phyloP scores from a whole-genome alignment of 2,797 vertebrate genomes.

The Aselliscus stoliczkanus region DNA sequence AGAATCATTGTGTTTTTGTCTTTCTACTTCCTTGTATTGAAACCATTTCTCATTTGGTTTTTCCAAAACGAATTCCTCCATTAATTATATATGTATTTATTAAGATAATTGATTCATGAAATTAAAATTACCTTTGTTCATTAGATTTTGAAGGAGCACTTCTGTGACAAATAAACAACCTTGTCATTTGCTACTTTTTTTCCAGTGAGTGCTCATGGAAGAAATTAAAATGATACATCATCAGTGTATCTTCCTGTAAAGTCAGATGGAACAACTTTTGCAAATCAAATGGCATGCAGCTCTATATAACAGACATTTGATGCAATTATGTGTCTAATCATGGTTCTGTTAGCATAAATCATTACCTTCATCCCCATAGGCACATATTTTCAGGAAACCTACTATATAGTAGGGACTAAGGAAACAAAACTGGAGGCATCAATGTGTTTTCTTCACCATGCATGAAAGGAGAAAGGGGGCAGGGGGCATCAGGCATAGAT shows the following conservation, averaged over 20 bases:
- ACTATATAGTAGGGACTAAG: neutral
- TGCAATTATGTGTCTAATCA: slow-evolving; percentile 1
- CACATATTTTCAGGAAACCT: neutral
- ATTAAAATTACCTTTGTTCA: slow-evolving; percentile 62
- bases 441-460: neutral
- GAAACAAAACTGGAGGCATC: neutral
- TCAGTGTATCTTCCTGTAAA: slow-evolving; percentile 29
- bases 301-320: neutral
- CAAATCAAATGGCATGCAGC: slow-evolving; percentile 30
- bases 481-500: neutral
- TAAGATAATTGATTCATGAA: slow-evolving; percentile 63
- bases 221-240: slow-evolving; percentile 62
- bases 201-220: slow-evolving; percentile 57
- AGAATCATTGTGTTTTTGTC: neutral
- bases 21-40: neutral
- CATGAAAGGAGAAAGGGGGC: neutral
- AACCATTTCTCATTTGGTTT: slow-evolving; percentile 27
- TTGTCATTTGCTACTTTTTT: slow-evolving; percentile 33
- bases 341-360: neutral
- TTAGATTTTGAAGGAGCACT: slow-evolving; percentile 39
- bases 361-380: neutral
- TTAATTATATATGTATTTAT: slow-evolving; percentile 57
- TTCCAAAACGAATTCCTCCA: slow-evolving; percentile 46
- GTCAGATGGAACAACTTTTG: slow-evolving; percentile 25
- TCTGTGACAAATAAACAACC: slow-evolving; percentile 47